Evolutionary conservation across 2,888 invertebrate species (phyloP), one percentile per base, ranked within the genome.

Genomic region (Ophion costatus): DNA sequence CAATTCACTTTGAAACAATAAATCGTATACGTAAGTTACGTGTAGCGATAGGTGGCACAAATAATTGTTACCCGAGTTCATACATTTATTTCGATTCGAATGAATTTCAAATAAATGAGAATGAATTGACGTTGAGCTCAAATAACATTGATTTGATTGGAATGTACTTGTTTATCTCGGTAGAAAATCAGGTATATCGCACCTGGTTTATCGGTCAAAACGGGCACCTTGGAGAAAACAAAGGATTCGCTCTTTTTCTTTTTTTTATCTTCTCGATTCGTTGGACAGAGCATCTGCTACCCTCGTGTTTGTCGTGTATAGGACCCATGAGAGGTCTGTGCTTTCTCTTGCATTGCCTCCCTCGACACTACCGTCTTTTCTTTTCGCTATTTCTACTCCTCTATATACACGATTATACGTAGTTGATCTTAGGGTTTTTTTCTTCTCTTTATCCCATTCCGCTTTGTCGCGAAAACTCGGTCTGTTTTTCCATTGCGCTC

Each of bases 291-390:
- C 75, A 73, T 80, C 82, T 79, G 75, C 70, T 71, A 59, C 70
- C 51, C 67, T 75, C 77, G 83, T 80, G 77, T 73, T 80, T 80
- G 71, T 84, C 84, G 67, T 81, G 77, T 81, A 78, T 74, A 69
- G 77, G 69, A 69, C 73, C 76, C 77, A 56, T 20, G 84, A 73
- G 84, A 80, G 61, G 33, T 73, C n/a, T 82, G 69, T 59, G 59
- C 59, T 74, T 51, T 82, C 45, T 71, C 51, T 29, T 57, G 14
- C 24, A 4, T 17, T 45, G 42, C 6, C 69, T 70, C 66, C 67
- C 61, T 57, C 51, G 17, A 66, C 61, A 51, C 24, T 45, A 42
- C 20, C 17, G 57, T 45, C 75, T 45, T 71, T 66, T 66, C 57
- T 76, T 51, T 77, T 73, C 64, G 24, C 75, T 80, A 64, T 76